Evolutionary conservation across 2,888 invertebrate genomes (phyloP), one percentile per base, ranked within the genome.

Genomic region (Hemaris fuciformis): DNA sequence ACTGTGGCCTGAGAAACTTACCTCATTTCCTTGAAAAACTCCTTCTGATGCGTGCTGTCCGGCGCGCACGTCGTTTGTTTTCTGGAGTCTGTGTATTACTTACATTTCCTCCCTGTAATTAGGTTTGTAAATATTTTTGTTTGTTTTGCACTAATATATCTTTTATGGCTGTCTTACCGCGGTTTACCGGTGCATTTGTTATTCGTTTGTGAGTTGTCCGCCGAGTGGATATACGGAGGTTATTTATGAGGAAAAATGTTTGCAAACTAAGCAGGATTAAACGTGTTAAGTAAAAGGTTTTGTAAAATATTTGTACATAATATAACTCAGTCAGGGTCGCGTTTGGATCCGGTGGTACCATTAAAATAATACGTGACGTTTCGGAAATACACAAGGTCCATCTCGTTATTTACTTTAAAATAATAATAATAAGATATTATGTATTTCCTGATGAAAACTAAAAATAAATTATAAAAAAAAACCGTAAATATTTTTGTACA

Each of bases 11-110:
- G 74, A 64, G 68, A 84, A 88, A 89, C 85, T 88, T 88, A 85
- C 79, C 84, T 86, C 84, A 88, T 87, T 88, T 88, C 87, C 87
- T 83, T 84, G 79, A 83, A 81, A 83, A 86, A 85, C 83, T 87
- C 83, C 79, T 76, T 80, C 81, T 81, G 83, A 82, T 82, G 81
- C 82, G 84, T 80, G 77, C 75, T 74, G 68, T 69, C 70, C 63
- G 71, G 69, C 62, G 62, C 80, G 79, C 85, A 88, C 86, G 88
- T 85, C 67, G 64, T 77, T 67, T 72, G 68, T 78, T 79, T 80
- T 79, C 79, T 80, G 77, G 74, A 69, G 80, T 78, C 73, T 70
- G 77, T 78, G 79, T 81, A 81, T 81, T 79, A 78, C 77, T 74
- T 73, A 80, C 79, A 79, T 82, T 84, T 84, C 84, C 84, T 76